Conservation (phyloP, 1,140 invertebrate species). For the Leptopilina boulardi region DNA sequence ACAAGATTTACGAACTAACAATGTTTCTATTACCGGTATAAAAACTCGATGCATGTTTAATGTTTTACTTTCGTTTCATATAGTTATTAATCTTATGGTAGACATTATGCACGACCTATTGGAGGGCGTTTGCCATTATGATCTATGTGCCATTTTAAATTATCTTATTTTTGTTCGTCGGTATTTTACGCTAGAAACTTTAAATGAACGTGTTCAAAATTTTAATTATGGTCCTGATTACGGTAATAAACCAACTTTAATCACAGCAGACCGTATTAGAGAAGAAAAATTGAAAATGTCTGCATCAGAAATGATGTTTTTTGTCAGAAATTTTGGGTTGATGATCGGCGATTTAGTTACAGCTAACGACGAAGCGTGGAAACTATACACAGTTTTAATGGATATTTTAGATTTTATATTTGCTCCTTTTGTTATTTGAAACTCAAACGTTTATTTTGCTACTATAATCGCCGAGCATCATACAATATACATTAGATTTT, state of each 20-base stretch:
- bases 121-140: conserved; percentile 6
- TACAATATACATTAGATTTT: background rate
- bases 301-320: conserved; percentile 14
- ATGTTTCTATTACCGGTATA: background rate
- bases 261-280: background rate
- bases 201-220: background rate
- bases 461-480: background rate
- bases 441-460: background rate
- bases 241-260: background rate
- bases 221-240: conserved; percentile 2
- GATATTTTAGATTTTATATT: background rate
- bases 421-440: background rate
- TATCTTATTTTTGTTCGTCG: background rate
- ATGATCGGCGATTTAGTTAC: background rate
- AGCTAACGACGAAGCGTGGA: background rate
- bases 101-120: background rate
- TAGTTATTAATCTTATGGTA: background rate
- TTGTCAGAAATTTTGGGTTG: background rate
- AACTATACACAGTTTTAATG: background rate
- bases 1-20: background rate
- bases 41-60: background rate
- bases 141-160: background rate
- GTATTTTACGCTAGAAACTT: background rate
- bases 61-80: background rate
- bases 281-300: background rate